These are phyloP conservation scores for Thermophis baileyi DNA, from an alignment of 2,113 vertebrate species.

Conservation along the genomic window DNA sequence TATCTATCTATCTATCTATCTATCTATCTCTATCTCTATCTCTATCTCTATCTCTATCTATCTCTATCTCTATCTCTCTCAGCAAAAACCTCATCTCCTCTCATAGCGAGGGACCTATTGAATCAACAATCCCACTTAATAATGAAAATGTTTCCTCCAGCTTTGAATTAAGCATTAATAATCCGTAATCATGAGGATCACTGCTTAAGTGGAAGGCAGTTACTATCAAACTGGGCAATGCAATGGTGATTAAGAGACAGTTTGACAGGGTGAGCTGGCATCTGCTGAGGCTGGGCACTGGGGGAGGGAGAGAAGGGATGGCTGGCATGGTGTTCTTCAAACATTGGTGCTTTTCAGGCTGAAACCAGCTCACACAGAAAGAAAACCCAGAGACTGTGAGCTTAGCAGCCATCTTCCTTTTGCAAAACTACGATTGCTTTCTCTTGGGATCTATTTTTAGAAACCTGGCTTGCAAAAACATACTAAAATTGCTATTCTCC, in stretches of 20 bases:
- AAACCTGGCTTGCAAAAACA: not conserved
- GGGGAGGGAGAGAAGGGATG: too few species aligned
- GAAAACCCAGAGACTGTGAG: not conserved
- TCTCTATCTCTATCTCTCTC: not conserved
- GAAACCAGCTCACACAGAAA: not conserved
- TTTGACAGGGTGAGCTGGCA: not conserved
- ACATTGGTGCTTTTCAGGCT: not conserved
- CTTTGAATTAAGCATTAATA: constrained; percentile 35
- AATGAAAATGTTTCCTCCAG: constrained; percentile 26
- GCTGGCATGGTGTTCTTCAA: not conserved
- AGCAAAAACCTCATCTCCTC: not conserved
- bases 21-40: too few species aligned
- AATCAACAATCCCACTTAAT: constrained; percentile 18
- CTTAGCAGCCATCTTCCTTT: not conserved
- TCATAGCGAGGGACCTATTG: not conserved
- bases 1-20: too few species aligned
- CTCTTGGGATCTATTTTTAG: not conserved
- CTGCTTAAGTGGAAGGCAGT: constrained; percentile 24
- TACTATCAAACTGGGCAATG: not conserved
- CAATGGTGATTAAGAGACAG: not conserved
- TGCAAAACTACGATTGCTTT: not conserved
- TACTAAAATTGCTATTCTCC: too few species aligned
- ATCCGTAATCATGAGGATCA: constrained; percentile 13
- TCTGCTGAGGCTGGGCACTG: not conserved
- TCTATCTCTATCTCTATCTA: not conserved